Percentiles rank a stretch among this genome's conserved stretches.
phyloP scores from a whole-genome alignment of 2,888 invertebrate species.

The Mesoligia furuncula region DNA sequence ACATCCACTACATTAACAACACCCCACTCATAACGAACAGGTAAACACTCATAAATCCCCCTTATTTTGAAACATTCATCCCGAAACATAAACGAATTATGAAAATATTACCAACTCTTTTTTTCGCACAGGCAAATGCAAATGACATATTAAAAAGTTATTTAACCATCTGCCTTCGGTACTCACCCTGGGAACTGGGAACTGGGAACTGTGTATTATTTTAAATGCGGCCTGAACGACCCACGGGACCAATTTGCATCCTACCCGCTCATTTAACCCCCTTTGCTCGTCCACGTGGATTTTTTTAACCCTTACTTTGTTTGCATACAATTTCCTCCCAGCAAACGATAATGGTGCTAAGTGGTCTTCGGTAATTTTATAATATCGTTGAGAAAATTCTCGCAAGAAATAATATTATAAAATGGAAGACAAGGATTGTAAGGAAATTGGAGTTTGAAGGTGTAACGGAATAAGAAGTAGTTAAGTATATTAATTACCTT shows the following conservation, averaged over 20 bases:
- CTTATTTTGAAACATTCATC: constrained; percentile 34
- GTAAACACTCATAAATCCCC: constrained; percentile 40
- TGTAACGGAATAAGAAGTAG: constrained; percentile 5
- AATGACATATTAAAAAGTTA: constrained; percentile 59
- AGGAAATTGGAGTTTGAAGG: constrained; percentile 25
- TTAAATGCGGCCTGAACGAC: constrained; percentile 65
- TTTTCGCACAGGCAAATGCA: constrained; percentile 51
- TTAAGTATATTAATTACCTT: constrained; percentile 31
- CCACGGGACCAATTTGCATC: constrained; percentile 67
- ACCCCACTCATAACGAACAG: constrained; percentile 26
- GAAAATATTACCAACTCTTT: constrained; percentile 36
- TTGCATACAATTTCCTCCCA: constrained; percentile 60
- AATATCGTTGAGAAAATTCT: constrained; percentile 40
- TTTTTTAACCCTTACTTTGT: constrained; percentile 59
- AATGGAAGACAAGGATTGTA: constrained; percentile 32
- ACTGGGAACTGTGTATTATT: constrained; percentile 62
- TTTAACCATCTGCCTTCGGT: constrained; percentile 38
- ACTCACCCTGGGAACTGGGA: constrained; percentile 33
- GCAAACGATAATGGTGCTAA: constrained; percentile 60
- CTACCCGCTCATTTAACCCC: constrained; percentile 62
- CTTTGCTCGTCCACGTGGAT: constrained; percentile 53
- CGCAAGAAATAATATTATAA: constrained; percentile 42
- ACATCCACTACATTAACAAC: constrained; percentile 26
- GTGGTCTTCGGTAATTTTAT: constrained; percentile 57
- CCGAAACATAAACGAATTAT: constrained; percentile 47